Evolutionary conservation across 1,140 invertebrate genomes (phyloP), one percentile per base, ranked within the genome.

Genomic region (Drosophila miranda): DNA sequence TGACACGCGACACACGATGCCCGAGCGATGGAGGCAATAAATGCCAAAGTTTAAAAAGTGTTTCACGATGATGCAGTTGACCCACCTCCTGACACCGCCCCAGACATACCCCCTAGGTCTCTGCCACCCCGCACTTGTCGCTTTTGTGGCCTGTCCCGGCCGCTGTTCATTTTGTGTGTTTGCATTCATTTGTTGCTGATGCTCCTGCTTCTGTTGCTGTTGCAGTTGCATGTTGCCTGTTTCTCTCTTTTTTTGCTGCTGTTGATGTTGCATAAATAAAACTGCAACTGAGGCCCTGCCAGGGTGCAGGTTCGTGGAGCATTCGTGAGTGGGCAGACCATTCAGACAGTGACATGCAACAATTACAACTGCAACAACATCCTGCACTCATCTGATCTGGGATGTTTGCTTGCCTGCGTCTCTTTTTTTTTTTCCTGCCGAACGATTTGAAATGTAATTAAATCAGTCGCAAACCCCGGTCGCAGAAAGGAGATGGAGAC

Each of bases 41-140:
- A 67, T 82, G 79, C 73, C 60, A 83, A 84, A 75, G 63, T 75
- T 72, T 72, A 78, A 83, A 78, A 38, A 82, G 64, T 46, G 51
- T 58, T 57, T 51, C 55, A 45, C 55, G 21, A 48, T 62, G 66
- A 50, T 63, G 66, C 58, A 44, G 53, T 41, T 52, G 58, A 43
- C 58, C 58, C 14, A 14, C 23, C 57, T 14, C 8, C 5, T 28
- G 21, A 43, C 6, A 28, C 42, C n/a, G 11, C 16, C 54, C 30
- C 30, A 30, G 28, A 30, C 30, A 9, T 0, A 3, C 30, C 34
- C 49, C 45, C 28, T 44, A 11, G 14, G 26, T n/a, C 19, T 28
- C n/a, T n/a, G 7, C 28, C 30, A 13, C 14, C 26, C 50, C 55
- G 58, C 69, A 61, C 49, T 73, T 72, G 69, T 73, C 75, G 66